A percentile compares a stretch with the other conserved stretches of the same genome.
These are phyloP conservation scores for Drosophila carrolli DNA, from an alignment of 1,140 invertebrate genomes.

Conservation along the genomic window DNA sequence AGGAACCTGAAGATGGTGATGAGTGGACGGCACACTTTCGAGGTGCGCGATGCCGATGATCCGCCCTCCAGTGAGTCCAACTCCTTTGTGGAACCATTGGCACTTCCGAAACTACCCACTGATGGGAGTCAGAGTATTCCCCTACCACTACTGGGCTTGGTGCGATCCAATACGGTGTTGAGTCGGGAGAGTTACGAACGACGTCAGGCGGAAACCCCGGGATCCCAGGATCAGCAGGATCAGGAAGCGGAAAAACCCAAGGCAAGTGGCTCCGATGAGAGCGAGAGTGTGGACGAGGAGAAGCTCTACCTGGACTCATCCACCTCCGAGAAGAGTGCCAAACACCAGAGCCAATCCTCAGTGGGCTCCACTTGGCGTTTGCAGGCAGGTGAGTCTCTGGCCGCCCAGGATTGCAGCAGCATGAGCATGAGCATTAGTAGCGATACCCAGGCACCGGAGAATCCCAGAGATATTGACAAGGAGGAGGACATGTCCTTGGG, in stretches of 20 bases:
- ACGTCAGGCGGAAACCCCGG: slow-evolving; percentile 37
- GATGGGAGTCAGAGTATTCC: slow-evolving; percentile 87
- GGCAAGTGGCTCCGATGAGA: slow-evolving; percentile 63
- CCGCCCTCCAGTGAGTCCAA: slow-evolving; percentile 86
- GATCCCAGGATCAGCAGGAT: slow-evolving; percentile 14
- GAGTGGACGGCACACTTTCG: slow-evolving; percentile 86
- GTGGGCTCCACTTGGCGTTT: slow-evolving; percentile 85
- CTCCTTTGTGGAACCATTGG: slow-evolving; percentile 86
- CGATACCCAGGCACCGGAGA: slow-evolving; percentile 60
- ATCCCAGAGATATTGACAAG: slow-evolving; percentile 22
- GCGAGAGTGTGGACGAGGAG: slow-evolving; percentile 81
- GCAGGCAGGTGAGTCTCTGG: slow-evolving; percentile 88
- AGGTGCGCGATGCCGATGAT: slow-evolving; percentile 87
- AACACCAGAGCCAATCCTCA: slow-evolving; percentile 85
- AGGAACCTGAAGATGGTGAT: slow-evolving; percentile 87
- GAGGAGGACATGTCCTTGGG: slow-evolving; percentile 67
- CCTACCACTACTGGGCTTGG: slow-evolving; percentile 67
- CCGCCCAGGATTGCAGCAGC: slow-evolving; percentile 86
- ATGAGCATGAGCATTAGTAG: slow-evolving; percentile 86
- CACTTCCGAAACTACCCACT: slow-evolving; percentile 86
- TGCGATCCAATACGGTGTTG: slow-evolving; percentile 80
- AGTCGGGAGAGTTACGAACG: slow-evolving; percentile 75
- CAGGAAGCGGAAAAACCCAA: slow-evolving; percentile 21
- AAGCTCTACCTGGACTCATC: slow-evolving; percentile 82
- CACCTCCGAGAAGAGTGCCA: slow-evolving; percentile 78